phyloP scores from a whole-genome alignment of 2,888 invertebrate species.

The Euphydryas editha region DNA sequence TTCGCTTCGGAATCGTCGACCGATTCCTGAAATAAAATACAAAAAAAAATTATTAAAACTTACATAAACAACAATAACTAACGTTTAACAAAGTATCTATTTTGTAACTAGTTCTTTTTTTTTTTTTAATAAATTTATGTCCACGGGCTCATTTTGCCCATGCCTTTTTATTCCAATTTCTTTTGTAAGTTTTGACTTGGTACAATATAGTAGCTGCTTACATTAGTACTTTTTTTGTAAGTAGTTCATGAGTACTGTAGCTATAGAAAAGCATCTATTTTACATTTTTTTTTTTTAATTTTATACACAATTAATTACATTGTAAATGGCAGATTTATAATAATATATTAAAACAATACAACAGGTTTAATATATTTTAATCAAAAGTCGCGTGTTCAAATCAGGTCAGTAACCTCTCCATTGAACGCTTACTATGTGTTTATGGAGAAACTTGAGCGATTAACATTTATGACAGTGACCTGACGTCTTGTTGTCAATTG shows the following conservation, averaged over 20 bases:
- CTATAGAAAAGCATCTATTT: neutral
- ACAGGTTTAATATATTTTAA: neutral
- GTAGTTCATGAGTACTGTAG: too few relatives aligned
- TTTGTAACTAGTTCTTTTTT: too few relatives aligned
- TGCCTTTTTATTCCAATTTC: too few relatives aligned
- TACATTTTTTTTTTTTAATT: neutral
- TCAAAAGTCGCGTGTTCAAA: neutral
- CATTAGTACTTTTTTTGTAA: too few relatives aligned
- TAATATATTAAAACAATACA: neutral
- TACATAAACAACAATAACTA: too few relatives aligned
- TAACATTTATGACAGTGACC: neutral
- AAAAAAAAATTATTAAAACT: neutral
- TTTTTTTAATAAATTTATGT: too few relatives aligned
- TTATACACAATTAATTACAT: neutral
- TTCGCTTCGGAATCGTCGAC: slow-evolving; percentile 62
- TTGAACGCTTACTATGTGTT: too few relatives aligned
- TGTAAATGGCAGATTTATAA: neutral
- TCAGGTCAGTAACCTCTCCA: neutral
- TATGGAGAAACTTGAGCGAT: neutral
- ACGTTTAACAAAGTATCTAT: too few relatives aligned
- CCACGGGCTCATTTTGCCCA: too few relatives aligned
- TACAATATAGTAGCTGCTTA: too few relatives aligned
- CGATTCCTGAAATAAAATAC: slow-evolving; percentile 61
- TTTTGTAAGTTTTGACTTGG: too few relatives aligned
- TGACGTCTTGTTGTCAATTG: too few relatives aligned